Evolutionary conservation across 2,113 vertebrate species (phyloP).

Genomic region (cattle (Bos taurus)): ARS-UCD2.0 NC_037342.1:23334501-23335000

Average conservation of each 20-base stretch:
- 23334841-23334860: background rate
- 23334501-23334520: background rate
- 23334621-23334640: background rate
- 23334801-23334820: background rate
- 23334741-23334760: background rate
- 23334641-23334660: background rate
- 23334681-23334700: background rate
- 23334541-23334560: background rate
- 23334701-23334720: background rate
- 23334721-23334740: background rate
- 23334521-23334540: background rate
- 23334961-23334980: background rate
- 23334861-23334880: background rate
- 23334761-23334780: background rate
- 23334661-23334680: background rate
- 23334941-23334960: background rate
- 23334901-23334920: background rate
- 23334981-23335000: background rate
- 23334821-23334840: background rate
- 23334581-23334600: background rate
- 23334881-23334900: too few species aligned
- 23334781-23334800: background rate
- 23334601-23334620: background rate
- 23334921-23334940: background rate
- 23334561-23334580: background rate